Evolutionary conservation across 2,113 vertebrate genomes (phyloP).

Genomic region (Cephalopholis sonnerati): DNA sequence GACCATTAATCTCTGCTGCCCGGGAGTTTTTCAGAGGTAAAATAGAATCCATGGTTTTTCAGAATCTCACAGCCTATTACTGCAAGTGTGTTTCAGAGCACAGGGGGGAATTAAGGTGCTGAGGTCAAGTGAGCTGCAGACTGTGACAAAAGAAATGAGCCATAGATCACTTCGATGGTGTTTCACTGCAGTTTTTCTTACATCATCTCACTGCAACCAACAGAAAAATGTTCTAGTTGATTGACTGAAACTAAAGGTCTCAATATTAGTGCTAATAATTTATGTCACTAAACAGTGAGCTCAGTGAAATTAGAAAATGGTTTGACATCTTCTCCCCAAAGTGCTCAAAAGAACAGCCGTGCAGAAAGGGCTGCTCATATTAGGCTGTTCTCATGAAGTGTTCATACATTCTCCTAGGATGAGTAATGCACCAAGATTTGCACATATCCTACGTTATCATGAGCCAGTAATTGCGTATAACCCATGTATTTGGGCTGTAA

Average conservation of each 20-base stretch:
- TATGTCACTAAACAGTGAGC: background rate
- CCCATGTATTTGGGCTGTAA: too few species aligned
- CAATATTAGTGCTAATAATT: background rate
- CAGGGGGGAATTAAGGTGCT: background rate
- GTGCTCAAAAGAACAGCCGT: background rate
- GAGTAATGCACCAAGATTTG: too few species aligned
- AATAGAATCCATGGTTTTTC: background rate
- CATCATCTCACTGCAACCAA: background rate
- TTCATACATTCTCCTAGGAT: too few species aligned
- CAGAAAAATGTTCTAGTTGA: background rate
- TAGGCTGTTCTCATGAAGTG: too few species aligned
- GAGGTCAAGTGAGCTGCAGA: conserved; percentile 3
- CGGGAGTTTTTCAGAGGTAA: background rate
- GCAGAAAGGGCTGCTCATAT: background rate
- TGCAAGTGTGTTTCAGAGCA: background rate
- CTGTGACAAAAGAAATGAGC: background rate
- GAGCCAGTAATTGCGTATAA: too few species aligned
- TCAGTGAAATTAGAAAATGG: background rate
- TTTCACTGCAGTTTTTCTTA: background rate
- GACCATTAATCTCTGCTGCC: background rate
- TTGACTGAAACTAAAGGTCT: background rate
- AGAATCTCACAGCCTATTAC: background rate
- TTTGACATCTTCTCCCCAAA: background rate
- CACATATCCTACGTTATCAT: too few species aligned
- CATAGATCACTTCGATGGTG: background rate